phyloP scores from a whole-genome alignment of 2,113 vertebrate genomes.

The Chloroceryle aenea region DNA sequence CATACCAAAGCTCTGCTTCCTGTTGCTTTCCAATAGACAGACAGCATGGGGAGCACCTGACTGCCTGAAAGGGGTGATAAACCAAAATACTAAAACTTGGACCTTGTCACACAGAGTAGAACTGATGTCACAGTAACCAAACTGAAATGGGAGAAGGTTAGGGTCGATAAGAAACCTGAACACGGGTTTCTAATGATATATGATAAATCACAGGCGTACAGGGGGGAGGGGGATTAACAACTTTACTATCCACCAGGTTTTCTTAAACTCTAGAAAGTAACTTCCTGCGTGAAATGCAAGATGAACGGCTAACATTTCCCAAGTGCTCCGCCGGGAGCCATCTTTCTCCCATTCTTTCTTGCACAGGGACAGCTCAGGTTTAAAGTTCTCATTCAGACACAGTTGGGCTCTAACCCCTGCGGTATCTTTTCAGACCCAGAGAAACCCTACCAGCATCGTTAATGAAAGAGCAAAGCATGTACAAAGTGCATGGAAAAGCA shows the following conservation, averaged over 20 bases:
- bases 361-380: constrained; percentile 34
- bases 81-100: neutral
- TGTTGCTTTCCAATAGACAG: neutral
- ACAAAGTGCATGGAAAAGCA: constrained; percentile 13
- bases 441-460: neutral
- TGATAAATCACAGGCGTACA: neutral
- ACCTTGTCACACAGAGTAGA: neutral
- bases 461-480: neutral
- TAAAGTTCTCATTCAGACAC: constrained; percentile 26
- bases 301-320: constrained; percentile 45
- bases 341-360: constrained; percentile 49
- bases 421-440: constrained; percentile 28
- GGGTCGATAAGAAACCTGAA: neutral
- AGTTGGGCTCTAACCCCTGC: neutral
- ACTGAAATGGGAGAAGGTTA: neutral
- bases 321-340: constrained; percentile 34
- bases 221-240: constrained; percentile 8
- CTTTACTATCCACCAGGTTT: constrained; percentile 46
- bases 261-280: constrained; percentile 31
- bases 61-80: neutral
- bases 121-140: neutral
- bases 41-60: neutral
- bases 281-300: constrained; percentile 44
- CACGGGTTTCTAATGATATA: neutral
- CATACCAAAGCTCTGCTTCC: neutral